Evolutionary conservation across 1,140 invertebrate species (phyloP), one percentile per base, ranked within the genome.

Genomic region (Scaptodrosophila lebanonensis): DNA sequence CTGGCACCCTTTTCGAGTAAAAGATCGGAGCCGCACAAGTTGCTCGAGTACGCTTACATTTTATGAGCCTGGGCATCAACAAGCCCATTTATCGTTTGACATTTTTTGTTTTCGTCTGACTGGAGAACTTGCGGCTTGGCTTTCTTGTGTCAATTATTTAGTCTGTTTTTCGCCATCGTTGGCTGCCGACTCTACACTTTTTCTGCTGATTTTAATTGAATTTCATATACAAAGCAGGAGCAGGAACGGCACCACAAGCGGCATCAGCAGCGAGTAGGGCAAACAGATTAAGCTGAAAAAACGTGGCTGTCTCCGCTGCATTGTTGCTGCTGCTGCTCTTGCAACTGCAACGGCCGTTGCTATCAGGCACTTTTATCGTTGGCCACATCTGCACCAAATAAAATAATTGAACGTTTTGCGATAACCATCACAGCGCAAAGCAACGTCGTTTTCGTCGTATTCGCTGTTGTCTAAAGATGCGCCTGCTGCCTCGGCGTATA

Each of bases 361-460:
- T 77, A 77, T 79, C 75, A 72, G 75, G 60, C 75, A 61, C 64
- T 79, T 77, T 79, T 79, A 79, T 79, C 73, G 73, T 60, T 42
- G 68, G 54, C 73, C 73, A 73, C 73, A 79, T 79, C 73, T 79
- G 73, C 73, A 79, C 73, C 73, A 79, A 79, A 79, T 79, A 79
- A 79, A 79, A 79, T 79, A 79, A 79, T 79, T 79, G 73, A 79
- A 79, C 73, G 73, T 79, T 79, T 79, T 73, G 64, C 75, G 73
- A 79, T 79, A 79, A 79, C 60, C 75, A 79, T 79, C 73, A 52
- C 35, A n/a, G 43, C 49, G 60, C 7, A 57, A 32, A 17, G 59
- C 38, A 44, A 11, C 25, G 17, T 29, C 15, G 20, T 27, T 11
- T 16, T 12, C 29, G 27, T 33, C 2, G 45, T 11, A 20, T 5